Evolutionary conservation across 2,888 invertebrate genomes (phyloP).

Genomic region (Clepsis dumicolana): DNA sequence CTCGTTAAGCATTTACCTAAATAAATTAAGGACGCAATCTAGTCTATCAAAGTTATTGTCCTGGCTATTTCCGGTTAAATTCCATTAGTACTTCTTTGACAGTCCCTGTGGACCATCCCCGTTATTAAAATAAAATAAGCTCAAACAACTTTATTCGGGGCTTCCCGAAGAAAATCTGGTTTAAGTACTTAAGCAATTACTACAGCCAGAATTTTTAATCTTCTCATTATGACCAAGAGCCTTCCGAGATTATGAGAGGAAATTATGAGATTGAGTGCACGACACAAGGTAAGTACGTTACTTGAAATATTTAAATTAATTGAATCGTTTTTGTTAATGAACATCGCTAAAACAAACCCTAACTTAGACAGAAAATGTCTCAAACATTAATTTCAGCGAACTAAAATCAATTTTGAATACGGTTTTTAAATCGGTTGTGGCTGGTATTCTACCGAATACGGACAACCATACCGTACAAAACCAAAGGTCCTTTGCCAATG

Average conservation of each 20-base stretch:
- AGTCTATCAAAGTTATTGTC: neutral
- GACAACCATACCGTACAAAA: no score
- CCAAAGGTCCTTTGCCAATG: no score
- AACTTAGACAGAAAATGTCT: neutral
- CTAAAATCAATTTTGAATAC: neutral
- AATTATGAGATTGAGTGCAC: constrained; percentile 63
- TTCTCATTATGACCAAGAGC: constrained; percentile 72
- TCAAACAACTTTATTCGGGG: constrained; percentile 51
- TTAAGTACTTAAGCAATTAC: constrained; percentile 69
- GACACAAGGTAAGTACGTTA: constrained; percentile 33
- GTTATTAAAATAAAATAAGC: constrained; percentile 44
- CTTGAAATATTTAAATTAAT: constrained; percentile 11
- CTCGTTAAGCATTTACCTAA: no score
- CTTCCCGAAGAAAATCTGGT: constrained; percentile 62
- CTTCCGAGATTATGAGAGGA: constrained; percentile 66
- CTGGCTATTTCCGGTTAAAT: neutral
- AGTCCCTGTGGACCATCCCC: constrained; percentile 7
- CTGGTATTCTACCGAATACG: no score
- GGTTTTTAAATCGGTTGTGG: no score
- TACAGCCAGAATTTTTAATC: constrained; percentile 73
- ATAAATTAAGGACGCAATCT: neutral
- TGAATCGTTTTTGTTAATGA: neutral
- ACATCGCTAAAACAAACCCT: neutral
- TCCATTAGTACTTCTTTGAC: neutral
- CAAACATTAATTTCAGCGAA: neutral